Evolutionary conservation across 2,113 vertebrate species (phyloP).

Genomic region (Otolemur garnettii): DNA sequence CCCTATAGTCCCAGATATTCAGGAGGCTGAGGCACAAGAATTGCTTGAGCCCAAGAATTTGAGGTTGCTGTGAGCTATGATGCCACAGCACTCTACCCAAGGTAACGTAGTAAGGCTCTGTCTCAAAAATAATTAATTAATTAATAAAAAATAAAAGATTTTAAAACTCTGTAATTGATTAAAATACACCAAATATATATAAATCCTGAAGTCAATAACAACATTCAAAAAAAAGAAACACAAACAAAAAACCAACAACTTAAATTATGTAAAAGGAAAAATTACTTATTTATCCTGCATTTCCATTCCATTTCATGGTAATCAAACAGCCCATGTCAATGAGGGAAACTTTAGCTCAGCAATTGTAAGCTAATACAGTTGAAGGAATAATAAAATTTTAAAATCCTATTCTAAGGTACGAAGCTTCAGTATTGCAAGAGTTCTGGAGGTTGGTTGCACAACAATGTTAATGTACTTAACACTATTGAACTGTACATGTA

Average conservation of each 20-base stretch:
- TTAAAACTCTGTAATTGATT: neutral
- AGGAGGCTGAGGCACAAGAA: too few species aligned
- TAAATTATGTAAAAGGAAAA: slow-evolving; percentile 1
- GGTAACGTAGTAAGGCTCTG: too few species aligned
- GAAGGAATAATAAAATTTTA: neutral
- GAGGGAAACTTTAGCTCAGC: slow-evolving; percentile 35
- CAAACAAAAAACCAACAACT: neutral
- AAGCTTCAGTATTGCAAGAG: neutral
- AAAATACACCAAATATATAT: slow-evolving; percentile 27
- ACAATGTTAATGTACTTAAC: neutral
- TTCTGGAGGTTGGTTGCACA: neutral
- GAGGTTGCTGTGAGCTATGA: too few species aligned
- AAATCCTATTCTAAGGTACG: neutral
- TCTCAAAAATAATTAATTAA: too few species aligned
- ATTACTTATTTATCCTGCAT: neutral
- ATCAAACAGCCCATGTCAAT: neutral
- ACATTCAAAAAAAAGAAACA: neutral
- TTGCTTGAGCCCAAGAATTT: too few species aligned
- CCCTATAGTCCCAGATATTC: too few species aligned
- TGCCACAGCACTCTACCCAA: too few species aligned
- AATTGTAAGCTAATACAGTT: neutral
- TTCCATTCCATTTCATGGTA: slow-evolving; percentile 21
- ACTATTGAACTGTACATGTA: neutral
- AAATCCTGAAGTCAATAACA: slow-evolving; percentile 19
- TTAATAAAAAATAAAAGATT: too few species aligned